Percentiles rank a stretch among this genome's conserved stretches.
These are phyloP conservation scores for Pempheris klunzingeri DNA, from an alignment of 2,797 vertebrate genomes.

Conservation along the genomic window DNA sequence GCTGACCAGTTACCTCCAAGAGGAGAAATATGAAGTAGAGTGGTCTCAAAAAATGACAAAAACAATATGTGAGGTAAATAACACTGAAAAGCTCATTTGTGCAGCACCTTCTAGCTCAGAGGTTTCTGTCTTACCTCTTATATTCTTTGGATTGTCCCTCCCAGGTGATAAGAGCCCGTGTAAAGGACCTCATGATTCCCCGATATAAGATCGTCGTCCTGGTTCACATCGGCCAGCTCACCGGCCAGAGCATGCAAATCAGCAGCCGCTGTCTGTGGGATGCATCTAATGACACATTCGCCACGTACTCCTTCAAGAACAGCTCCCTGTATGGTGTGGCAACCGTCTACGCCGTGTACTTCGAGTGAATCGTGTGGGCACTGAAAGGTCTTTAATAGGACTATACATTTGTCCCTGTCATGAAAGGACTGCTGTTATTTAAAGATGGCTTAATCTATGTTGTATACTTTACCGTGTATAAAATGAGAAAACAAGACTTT, in stretches of 20 bases:
- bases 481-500: conserved; percentile 39
- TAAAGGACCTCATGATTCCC: conserved; percentile 90
- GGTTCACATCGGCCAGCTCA: conserved; percentile 89
- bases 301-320: conserved; percentile 89
- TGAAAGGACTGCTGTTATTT: not conserved
- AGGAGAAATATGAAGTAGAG: conserved; percentile 89
- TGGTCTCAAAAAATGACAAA: conserved; percentile 90
- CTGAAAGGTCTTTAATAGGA: not conserved
- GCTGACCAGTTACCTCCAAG: conserved; percentile 86
- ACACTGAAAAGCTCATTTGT: not conserved
- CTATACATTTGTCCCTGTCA: not conserved
- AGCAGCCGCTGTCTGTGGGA: conserved; percentile 95
- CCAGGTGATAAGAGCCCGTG: conserved; percentile 89
- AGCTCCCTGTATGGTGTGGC: conserved; percentile 89
- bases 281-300: conserved; percentile 84
- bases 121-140: not conserved
- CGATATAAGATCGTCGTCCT: conserved; percentile 91
- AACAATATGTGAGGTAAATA: conserved; percentile 90
- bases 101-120: not conserved
- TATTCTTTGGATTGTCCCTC: conserved; percentile 19
- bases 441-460: not conserved
- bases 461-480: conserved; percentile 2
- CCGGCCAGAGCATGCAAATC: conserved; percentile 87
- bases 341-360: conserved; percentile 90
- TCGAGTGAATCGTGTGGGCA: conserved; percentile 81